These are phyloP conservation scores for Mythimna impura DNA, from an alignment of 2,888 invertebrate species.

Conservation along the genomic window DNA sequence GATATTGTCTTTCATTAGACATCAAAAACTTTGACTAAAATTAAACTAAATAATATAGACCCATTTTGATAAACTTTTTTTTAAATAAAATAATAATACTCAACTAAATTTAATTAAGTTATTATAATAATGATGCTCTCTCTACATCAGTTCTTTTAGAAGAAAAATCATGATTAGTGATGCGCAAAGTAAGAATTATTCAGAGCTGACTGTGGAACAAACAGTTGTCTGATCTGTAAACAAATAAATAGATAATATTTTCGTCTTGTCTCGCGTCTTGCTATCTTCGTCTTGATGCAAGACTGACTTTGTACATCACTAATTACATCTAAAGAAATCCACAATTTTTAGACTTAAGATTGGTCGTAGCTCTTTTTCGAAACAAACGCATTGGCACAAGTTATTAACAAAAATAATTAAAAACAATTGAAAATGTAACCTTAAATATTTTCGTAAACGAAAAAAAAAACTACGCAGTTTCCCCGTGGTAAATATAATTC, in stretches of 20 bases:
- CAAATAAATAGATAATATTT: constrained; percentile 49
- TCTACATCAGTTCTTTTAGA: constrained; percentile 80
- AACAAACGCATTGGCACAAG: constrained; percentile 78
- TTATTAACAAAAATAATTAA: constrained; percentile 66
- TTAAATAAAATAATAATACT: constrained; percentile 77
- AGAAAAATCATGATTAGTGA: constrained; percentile 68
- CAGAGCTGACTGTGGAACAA: constrained; percentile 49
- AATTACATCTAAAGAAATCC: constrained; percentile 62
- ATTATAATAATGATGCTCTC: constrained; percentile 75
- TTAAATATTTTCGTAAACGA: constrained; percentile 59
- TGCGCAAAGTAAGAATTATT: constrained; percentile 59
- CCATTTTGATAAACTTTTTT: constrained; percentile 75
- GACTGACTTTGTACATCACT: constrained; percentile 66
- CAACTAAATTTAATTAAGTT: constrained; percentile 83
- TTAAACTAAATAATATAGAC: constrained; percentile 74
- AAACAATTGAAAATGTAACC: constrained; percentile 56
- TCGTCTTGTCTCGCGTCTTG: constrained; percentile 47
- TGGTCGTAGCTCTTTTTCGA: constrained; percentile 71
- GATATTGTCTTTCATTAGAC: constrained; percentile 88
- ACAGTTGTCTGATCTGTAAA: constrained; percentile 32
- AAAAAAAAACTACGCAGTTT: constrained; percentile 55
- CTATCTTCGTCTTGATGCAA: constrained; percentile 56
- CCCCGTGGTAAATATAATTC: constrained; percentile 54
- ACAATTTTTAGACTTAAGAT: constrained; percentile 61
- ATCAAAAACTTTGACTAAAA: constrained; percentile 83